Conservation (phyloP, 35 echinoderm and acorn worm genomes). For the Apostichopus parvimensis region DNA sequence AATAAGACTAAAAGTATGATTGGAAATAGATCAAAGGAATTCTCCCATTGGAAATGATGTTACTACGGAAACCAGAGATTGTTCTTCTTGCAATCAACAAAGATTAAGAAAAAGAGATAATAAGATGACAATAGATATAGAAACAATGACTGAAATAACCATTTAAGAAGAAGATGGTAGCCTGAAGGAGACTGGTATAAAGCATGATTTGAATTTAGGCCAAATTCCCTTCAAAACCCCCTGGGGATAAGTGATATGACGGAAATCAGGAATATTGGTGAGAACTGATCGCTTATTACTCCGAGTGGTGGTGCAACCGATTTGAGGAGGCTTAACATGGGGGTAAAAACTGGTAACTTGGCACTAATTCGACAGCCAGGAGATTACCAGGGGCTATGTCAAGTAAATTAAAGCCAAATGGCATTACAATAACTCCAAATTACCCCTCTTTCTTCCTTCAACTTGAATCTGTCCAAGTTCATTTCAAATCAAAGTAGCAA, state of each 20-base stretch:
- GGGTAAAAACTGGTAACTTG: background rate
- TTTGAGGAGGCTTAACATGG: background rate
- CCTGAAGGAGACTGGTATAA: background rate
- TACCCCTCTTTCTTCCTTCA: slow-evolving; percentile 17
- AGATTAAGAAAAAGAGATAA: background rate
- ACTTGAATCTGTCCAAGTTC: slow-evolving; percentile 12
- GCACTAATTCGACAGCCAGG: background rate
- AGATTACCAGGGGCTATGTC: slow-evolving; percentile 35
- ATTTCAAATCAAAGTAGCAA: slow-evolving; percentile 23
- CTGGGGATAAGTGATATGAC: background rate
- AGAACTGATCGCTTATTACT: slow-evolving; percentile 15
- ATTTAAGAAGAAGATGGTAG: background rate
- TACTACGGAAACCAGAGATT: background rate
- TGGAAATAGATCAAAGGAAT: background rate
- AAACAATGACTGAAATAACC: background rate
- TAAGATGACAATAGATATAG: background rate
- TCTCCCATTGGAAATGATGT: background rate
- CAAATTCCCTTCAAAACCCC: background rate
- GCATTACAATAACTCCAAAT: slow-evolving; percentile 41
- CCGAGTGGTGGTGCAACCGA: slow-evolving; percentile 8
- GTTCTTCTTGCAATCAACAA: background rate
- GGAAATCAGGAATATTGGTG: background rate
- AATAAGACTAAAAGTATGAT: background rate
- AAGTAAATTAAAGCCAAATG: slow-evolving; percentile 45
- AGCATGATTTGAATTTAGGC: slow-evolving; percentile 28